These are phyloP conservation scores for Samia ricini DNA, from an alignment of 1,140 invertebrate genomes.

Conservation along the genomic window DNA sequence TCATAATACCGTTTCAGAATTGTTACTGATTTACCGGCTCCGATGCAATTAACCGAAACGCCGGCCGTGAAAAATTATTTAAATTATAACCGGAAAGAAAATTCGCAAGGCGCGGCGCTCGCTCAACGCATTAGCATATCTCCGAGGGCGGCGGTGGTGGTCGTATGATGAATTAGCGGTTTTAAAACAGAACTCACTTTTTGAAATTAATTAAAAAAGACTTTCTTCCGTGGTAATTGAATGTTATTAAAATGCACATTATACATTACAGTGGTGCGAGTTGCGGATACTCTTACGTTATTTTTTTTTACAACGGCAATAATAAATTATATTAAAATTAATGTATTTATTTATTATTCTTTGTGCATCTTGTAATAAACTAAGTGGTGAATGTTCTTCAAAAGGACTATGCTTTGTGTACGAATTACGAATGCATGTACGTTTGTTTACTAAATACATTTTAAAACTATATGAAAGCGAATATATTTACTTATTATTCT, in stretches of 20 bases:
- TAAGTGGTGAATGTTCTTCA: no score
- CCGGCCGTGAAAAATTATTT: constrained; percentile 11
- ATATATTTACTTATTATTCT: no score
- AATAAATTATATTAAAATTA: background rate
- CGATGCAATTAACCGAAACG: constrained; percentile 15
- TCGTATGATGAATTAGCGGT: constrained; percentile 19
- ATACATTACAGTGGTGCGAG: background rate
- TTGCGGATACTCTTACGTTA: background rate
- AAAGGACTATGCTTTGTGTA: no score
- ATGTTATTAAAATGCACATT: background rate
- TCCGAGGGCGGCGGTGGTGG: constrained; percentile 9
- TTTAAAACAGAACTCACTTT: constrained; percentile 2
- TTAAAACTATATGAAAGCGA: no score
- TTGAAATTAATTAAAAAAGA: constrained; percentile 7
- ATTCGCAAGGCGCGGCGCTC: constrained; percentile 11
- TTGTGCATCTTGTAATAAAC: no score
- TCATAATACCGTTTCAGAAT: background rate
- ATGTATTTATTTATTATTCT: background rate
- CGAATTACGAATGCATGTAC: no score
- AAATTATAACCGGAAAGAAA: constrained; percentile 18
- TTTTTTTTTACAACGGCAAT: background rate
- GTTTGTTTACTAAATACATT: no score
- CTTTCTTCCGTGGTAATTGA: background rate
- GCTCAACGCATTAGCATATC: constrained; percentile 18
- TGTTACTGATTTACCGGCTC: background rate